Percentiles rank a stretch among this genome's conserved stretches.
These are phyloP conservation scores for Hypsopygia costalis DNA, from an alignment of 2,888 invertebrate species.

Conservation along the genomic window DNA sequence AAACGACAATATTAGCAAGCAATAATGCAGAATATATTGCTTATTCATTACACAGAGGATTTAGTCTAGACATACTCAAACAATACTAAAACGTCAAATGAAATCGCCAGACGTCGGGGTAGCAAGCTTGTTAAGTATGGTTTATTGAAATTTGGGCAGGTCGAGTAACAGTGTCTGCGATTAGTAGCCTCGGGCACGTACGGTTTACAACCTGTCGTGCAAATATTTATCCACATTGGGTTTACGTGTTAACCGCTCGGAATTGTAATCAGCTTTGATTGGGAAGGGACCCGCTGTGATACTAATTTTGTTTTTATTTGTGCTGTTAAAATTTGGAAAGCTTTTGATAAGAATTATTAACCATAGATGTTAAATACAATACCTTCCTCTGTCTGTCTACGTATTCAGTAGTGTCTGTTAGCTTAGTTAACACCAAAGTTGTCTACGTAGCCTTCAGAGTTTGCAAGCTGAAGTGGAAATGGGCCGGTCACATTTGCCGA, in stretches of 20 bases:
- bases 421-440: no score
- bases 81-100: not conserved
- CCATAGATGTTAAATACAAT: no score
- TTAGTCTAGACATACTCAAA: not conserved
- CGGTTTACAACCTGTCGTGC: constrained; percentile 71
- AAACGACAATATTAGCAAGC: no score
- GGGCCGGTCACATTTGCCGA: no score
- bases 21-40: not conserved
- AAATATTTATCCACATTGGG: constrained; percentile 76
- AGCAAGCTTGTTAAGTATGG: constrained; percentile 2
- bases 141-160: constrained; percentile 23
- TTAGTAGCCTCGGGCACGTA: constrained; percentile 63
- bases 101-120: not conserved
- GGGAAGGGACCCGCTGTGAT: constrained; percentile 22
- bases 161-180: constrained; percentile 64
- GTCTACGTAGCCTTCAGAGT: no score
- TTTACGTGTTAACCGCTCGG: constrained; percentile 69
- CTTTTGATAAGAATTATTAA: no score
- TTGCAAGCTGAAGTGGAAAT: no score
- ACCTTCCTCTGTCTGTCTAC: no score
- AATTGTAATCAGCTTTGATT: constrained; percentile 75
- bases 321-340: no score
- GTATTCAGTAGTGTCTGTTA: no score
- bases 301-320: no score
- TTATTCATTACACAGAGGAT: not conserved